Evolutionary conservation across 1,140 invertebrate genomes (phyloP).

Genomic region (Drosophila cardini): DNA sequence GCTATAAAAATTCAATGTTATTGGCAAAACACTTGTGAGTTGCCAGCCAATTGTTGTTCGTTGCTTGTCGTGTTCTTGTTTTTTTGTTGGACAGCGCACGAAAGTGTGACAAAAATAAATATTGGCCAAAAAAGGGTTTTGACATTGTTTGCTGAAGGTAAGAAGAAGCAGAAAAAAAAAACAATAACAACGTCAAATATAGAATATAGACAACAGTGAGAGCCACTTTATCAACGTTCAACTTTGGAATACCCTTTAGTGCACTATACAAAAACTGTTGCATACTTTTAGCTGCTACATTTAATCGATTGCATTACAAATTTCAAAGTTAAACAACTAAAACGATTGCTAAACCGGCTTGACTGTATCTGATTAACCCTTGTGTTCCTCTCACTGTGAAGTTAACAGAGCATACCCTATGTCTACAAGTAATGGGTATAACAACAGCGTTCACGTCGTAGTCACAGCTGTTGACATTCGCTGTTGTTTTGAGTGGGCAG

Average conservation of each 20-base stretch:
- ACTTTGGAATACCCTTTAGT: no score
- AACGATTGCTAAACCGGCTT: no score
- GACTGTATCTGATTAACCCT: no score
- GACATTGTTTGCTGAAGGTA: constrained; percentile 21
- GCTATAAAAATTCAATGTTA: constrained; percentile 68
- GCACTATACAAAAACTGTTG: no score
- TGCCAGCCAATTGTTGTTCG: constrained; percentile 2
- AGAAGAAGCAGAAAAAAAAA: constrained; percentile 1
- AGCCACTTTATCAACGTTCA: no score
- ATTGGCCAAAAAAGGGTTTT: constrained; percentile 23
- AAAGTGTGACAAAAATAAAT: constrained; percentile 52
- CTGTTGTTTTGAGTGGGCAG: constrained; percentile 1
- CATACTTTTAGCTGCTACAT: no score
- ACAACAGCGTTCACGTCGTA: constrained; percentile 1
- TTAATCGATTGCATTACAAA: no score
- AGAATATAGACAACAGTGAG: constrained; percentile 1
- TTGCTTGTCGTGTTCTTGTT: neutral
- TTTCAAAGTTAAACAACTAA: no score
- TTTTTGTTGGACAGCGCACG: neutral
- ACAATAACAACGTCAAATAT: constrained; percentile 1
- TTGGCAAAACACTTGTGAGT: constrained; percentile 46
- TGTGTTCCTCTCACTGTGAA: no score
- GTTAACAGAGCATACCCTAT: no score
- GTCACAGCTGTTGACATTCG: constrained; percentile 37
- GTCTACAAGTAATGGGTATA: neutral